A percentile compares a stretch with the other conserved stretches of the same genome.
Evolutionary conservation across 2,113 vertebrate genomes (phyloP).

Genomic region (Nicator chloris): DNA sequence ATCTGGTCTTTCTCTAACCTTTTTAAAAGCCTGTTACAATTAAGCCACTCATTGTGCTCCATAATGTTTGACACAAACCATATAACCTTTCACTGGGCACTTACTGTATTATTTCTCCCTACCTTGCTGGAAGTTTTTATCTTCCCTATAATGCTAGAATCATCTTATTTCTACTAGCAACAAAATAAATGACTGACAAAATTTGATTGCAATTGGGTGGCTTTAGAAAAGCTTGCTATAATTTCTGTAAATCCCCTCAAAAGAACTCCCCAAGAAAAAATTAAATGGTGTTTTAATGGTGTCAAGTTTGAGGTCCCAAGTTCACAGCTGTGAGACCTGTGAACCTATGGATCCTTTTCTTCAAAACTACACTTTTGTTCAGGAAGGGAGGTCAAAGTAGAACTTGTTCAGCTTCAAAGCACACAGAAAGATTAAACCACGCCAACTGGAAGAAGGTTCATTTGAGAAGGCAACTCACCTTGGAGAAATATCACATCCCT

Average conservation of each 20-base stretch:
- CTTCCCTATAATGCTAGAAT: background rate
- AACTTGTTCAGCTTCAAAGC: background rate
- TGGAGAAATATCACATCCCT: constrained; percentile 98
- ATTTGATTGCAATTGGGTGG: background rate
- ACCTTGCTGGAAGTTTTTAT: background rate
- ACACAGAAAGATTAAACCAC: background rate
- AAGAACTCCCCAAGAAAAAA: background rate
- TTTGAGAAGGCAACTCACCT: constrained; percentile 76
- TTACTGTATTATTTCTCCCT: background rate
- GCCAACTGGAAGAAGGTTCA: background rate
- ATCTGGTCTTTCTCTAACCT: background rate
- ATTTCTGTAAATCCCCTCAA: background rate
- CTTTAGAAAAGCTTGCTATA: background rate
- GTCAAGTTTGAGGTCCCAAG: background rate
- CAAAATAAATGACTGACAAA: background rate
- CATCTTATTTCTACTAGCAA: background rate
- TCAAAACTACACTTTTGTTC: background rate
- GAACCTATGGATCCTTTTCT: background rate
- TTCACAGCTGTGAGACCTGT: background rate
- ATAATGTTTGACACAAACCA: background rate
- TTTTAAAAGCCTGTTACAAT: background rate
- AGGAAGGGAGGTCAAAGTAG: background rate
- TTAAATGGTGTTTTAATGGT: background rate
- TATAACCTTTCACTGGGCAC: background rate
- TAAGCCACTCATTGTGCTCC: background rate